A percentile compares a stretch with the other conserved stretches of the same genome.
phyloP scores from a whole-genome alignment of 2,797 vertebrate species.

The Gephyroberyx darwinii region DNA sequence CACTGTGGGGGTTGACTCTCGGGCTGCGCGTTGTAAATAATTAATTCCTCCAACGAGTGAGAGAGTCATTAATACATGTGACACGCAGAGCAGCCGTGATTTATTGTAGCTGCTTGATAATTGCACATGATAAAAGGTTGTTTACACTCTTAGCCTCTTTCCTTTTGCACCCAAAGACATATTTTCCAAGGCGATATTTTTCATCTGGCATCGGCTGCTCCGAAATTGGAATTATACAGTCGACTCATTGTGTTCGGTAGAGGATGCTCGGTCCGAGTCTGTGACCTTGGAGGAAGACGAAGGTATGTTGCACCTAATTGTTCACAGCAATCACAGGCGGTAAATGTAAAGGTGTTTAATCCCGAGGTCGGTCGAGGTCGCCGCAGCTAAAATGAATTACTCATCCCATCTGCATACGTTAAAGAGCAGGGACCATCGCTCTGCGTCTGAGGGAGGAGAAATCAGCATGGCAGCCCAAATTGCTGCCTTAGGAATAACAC shows the following conservation, averaged over 20 bases:
- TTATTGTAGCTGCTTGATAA: slow-evolving; percentile 68
- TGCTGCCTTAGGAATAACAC: slow-evolving; percentile 38
- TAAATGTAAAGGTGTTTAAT: slow-evolving; percentile 27
- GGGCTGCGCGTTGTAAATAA: slow-evolving; percentile 58
- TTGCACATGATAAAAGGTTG: slow-evolving; percentile 75
- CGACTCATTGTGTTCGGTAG: slow-evolving; percentile 24
- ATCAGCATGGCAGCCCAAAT: slow-evolving; percentile 35
- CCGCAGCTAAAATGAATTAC: slow-evolving; percentile 9
- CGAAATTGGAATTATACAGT: slow-evolving; percentile 31
- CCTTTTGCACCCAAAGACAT: slow-evolving; percentile 50
- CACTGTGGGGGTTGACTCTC: slow-evolving; percentile 40
- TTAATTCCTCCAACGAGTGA: slow-evolving; percentile 56
- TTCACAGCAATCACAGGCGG: slow-evolving; percentile 9
- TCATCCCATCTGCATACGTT: slow-evolving; percentile 13
- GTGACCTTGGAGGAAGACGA: slow-evolving; percentile 43
- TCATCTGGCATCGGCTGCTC: slow-evolving; percentile 46
- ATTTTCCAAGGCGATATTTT: slow-evolving; percentile 56
- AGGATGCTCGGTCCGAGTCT: slow-evolving; percentile 11
- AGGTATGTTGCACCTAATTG: slow-evolving; percentile 16
- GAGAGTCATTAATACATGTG: slow-evolving; percentile 69
- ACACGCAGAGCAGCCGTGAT: slow-evolving; percentile 63
- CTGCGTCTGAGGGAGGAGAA: slow-evolving; percentile 12
- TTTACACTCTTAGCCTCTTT: slow-evolving; percentile 63
- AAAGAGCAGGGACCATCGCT: neutral
- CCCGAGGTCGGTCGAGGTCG: slow-evolving; percentile 18